Base-by-base conservation (phyloP, 2,113 vertebrate genomes). In the Eulacestoma nigropectus region DNA sequence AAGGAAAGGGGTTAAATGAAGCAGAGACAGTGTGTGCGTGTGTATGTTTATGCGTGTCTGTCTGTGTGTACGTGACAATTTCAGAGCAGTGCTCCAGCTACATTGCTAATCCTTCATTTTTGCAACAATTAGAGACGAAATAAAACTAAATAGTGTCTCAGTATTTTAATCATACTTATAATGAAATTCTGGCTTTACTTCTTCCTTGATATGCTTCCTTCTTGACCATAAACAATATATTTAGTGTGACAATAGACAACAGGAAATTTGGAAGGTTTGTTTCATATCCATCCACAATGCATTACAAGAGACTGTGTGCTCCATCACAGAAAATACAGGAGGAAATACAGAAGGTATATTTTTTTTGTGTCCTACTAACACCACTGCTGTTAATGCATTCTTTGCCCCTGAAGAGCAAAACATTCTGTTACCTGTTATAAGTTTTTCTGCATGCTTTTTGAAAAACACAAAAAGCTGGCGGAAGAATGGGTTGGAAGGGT, bases 401-500 rank as follows among this genome's bases (percentile, higher is more conserved):
- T 59, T 91, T 20, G 11, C 1, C 13, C 17, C 23, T 39, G 18
- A 53, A 42, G 3, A 44, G 17, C 27, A 75, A 59, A 13, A 33
- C 6, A n/a, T 10, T 3, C 23, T 41, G 30, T 33, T 62, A 62
- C 7, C 7, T 5, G 5, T 26, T 65, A 27, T 23, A 30, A 9
- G 5, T 16, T 65, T 65, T 67, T 72, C 41, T 25, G 22, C 7
- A 9, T 35, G 8, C 4, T 50, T 80, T 60, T 33, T 5, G 2
- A 41, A 56, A 67, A 70, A 37, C 3, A 35, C 7, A 33, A 60
- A 72, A 76, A 30, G 13, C 7, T 50, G 44, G 11, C 7, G 25
- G n/a, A 7, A 52, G 17, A 76, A 11, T 0, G 1, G 7, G 11
- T 37, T 68, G 17, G 27, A 12, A 42, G 17, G 7, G 53, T 44